Percentiles rank a stretch among this genome's conserved stretches.
Evolutionary conservation across 2,888 invertebrate genomes (phyloP).

Genomic region (Polia nebulosa): DNA sequence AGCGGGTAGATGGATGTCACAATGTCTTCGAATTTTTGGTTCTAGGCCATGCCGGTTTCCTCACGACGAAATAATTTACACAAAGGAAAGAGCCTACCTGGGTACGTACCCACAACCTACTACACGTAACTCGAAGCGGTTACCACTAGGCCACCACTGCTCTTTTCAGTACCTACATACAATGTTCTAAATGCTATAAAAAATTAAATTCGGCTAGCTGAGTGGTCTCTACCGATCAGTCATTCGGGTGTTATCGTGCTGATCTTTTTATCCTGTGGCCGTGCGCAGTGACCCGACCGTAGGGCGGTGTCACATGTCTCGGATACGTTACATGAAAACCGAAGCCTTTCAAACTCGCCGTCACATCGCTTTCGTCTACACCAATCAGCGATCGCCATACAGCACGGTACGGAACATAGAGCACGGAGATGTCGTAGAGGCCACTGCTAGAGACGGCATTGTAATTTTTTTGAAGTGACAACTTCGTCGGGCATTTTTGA

Average conservation of each 20-base stretch:
- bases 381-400: conserved; percentile 67
- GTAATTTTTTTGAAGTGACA: too few species aligned
- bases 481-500: too few species aligned
- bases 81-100: too few species aligned
- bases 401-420: conserved; percentile 22
- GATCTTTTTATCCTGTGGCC: conserved; percentile 58
- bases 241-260: conserved; percentile 23
- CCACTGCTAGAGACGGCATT: not conserved
- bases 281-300: conserved; percentile 73
- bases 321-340: conserved; percentile 75
- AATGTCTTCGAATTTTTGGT: too few species aligned
- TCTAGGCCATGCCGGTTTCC: too few species aligned
- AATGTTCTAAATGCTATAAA: too few species aligned
- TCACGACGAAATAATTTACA: too few species aligned
- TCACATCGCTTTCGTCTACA: conserved; percentile 75
- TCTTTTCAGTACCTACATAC: too few species aligned
- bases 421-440: not conserved
- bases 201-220: not conserved
- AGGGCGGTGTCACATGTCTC: conserved; percentile 72
- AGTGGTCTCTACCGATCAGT: not conserved
- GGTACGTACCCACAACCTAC: too few species aligned
- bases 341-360: conserved; percentile 79
- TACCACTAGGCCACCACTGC: too few species aligned
- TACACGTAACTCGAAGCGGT: too few species aligned
- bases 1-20: too few species aligned